Evolutionary conservation across 1,140 invertebrate species (phyloP).

Genomic region (Diabrotica undecimpunctata): DNA sequence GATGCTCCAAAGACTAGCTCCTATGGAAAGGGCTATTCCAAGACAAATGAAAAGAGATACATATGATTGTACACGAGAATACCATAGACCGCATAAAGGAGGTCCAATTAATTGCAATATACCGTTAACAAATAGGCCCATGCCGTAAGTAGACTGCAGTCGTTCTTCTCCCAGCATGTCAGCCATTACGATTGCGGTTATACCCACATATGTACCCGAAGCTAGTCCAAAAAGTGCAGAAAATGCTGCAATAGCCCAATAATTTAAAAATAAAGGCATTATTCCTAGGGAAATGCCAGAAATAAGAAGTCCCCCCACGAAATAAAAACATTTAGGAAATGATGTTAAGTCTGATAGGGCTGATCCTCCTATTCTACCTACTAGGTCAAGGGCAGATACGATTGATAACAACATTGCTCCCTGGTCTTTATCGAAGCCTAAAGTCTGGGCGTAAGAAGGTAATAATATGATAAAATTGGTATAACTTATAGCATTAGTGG

Average conservation of each 20-base stretch:
- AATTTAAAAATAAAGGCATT: conserved; percentile 61
- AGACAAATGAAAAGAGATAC: conserved; percentile 67
- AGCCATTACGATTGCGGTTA: conserved; percentile 81
- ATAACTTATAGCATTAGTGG: conserved; percentile 79
- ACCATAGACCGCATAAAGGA: conserved; percentile 70
- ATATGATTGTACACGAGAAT: conserved; percentile 61
- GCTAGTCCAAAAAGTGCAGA: conserved; percentile 75
- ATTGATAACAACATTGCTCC: conserved; percentile 71
- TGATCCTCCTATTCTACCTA: conserved; percentile 76
- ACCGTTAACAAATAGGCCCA: conserved; percentile 79
- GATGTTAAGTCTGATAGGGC: conserved; percentile 69
- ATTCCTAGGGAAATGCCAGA: conserved; percentile 70
- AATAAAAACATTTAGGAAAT: conserved; percentile 77
- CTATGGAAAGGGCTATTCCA: conserved; percentile 69
- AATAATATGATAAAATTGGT: conserved; percentile 81
- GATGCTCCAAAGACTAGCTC: conserved; percentile 68
- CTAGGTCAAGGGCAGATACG: conserved; percentile 72
- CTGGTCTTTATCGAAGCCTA: conserved; percentile 65
- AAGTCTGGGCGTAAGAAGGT: conserved; percentile 66
- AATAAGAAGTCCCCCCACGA: conserved; percentile 69
- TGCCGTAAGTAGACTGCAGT: conserved; percentile 79
- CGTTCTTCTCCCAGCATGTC: conserved; percentile 78
- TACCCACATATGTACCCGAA: conserved; percentile 81
- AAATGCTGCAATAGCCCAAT: conserved; percentile 58
- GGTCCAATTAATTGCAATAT: conserved; percentile 75